Percentiles rank a stretch among this genome's conserved stretches.
phyloP scores from a whole-genome alignment of 2,888 invertebrate genomes.

The Hermodice carunculata region DNA sequence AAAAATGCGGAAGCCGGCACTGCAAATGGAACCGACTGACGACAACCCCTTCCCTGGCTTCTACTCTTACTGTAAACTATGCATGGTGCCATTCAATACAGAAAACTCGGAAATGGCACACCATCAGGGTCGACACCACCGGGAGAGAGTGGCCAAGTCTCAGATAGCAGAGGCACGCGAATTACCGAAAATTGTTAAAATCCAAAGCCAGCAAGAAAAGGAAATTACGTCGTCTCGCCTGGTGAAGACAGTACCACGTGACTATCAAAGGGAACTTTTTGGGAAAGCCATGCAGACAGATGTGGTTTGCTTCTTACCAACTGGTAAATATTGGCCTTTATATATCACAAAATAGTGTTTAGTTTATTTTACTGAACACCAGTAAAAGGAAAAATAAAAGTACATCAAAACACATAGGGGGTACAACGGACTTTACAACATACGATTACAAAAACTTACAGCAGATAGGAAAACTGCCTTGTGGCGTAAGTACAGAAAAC shows the following conservation, averaged over 20 bases:
- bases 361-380: neutral
- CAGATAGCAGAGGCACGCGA: no score
- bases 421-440: no score
- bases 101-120: neutral
- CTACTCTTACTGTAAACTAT: neutral
- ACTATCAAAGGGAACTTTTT: neutral
- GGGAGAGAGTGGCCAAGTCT: neutral
- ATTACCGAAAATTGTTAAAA: no score
- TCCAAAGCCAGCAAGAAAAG: neutral
- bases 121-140: neutral
- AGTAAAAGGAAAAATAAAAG: no score
- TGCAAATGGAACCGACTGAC: neutral
- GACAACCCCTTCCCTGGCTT: no score
- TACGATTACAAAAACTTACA: no score
- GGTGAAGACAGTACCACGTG: neutral
- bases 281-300: neutral
- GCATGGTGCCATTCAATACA: neutral
- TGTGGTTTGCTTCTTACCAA: neutral
- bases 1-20: neutral
- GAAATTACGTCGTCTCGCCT: neutral
- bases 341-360: neutral
- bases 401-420: no score
- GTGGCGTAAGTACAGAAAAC: no score
- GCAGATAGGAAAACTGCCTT: no score
- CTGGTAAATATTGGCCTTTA: neutral